Conservation (phyloP, 2,888 invertebrate species). For the Epinotia ramella region DNA sequence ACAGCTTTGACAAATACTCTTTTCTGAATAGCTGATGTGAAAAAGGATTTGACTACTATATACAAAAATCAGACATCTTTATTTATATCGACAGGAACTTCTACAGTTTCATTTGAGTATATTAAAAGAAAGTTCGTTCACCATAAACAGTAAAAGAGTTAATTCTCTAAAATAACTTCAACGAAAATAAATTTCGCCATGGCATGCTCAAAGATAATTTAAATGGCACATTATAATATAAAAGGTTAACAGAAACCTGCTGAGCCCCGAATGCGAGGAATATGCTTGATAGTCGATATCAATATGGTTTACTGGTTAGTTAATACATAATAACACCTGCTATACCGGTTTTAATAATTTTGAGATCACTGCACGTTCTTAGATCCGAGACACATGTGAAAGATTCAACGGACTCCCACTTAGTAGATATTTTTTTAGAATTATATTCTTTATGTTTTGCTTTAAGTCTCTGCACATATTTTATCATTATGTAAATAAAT, state of each 20-base stretch:
- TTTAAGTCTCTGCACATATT: conserved; percentile 17
- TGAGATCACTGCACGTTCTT: not conserved
- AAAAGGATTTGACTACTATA: too few species aligned
- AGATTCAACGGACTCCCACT: conserved; percentile 4
- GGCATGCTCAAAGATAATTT: not conserved
- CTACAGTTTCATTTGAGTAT: not conserved
- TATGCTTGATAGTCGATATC: not conserved
- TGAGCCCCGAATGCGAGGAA: not conserved
- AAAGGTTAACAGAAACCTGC: not conserved
- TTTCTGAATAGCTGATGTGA: too few species aligned
- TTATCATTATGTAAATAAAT: conserved; percentile 38
- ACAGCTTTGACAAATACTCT: too few species aligned
- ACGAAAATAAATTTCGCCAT: not conserved
- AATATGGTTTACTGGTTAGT: conserved; percentile 1
- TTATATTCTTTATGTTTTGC: conserved; percentile 1
- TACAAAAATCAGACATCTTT: too few species aligned
- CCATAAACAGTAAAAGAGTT: not conserved
- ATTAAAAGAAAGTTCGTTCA: not conserved
- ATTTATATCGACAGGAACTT: too few species aligned
- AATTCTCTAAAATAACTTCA: not conserved
- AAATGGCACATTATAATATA: not conserved
- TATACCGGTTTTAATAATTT: not conserved
- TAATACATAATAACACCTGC: conserved; percentile 1
- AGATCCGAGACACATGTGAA: conserved; percentile 9
- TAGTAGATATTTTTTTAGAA: not conserved